Base-by-base conservation (phyloP, 2,113 vertebrate genomes). In the Cyprinodon tularosa region DNA sequence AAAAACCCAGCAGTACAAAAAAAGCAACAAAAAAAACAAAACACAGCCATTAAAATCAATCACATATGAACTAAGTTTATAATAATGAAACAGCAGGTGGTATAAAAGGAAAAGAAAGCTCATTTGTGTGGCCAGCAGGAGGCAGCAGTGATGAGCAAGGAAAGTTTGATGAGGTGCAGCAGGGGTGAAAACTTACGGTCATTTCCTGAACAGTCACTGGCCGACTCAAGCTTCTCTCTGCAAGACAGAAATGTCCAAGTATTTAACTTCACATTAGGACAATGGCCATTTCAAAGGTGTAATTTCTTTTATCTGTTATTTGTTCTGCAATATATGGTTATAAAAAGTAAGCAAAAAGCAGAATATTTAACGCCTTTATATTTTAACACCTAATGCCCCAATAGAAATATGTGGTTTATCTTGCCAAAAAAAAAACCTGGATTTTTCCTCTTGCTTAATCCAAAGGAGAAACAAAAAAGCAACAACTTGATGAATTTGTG, bases 171-270 rank as follows among this genome's bases (percentile, higher is more conserved):
- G 47, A 61, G 40, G 47, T 62, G 59, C 1, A n/a, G 42, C 29
- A 29, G 20, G 17, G 4, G 74, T 13, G 66, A 76, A 29, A 74
- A 94, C 94, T 95, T 89, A 95, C 95, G 90, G 83, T 95, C 95
- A 68, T 94, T 94, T 72, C 90, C 95, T 3, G 96, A 97, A 90
- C 96, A 95, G 20, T 96, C 96, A 0, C 96, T 98, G 82, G 95
- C 94, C 62, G 96, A 93, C 91, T 99, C 98, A 0, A 95, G 95
- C 92, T 97, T 98, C 91, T 99, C 98, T 1, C 97, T 99, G 95
- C 37, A 90, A 87, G 86, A 90, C 59, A 48, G 85, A 78, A 87
- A 78, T 63, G 68, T 81, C 66, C 74, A 62, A 71, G 72, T 29
- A 63, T 45, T 39, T 40, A 40, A 14, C 48, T 1, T 50, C 50